phyloP scores from a whole-genome alignment of 2,797 vertebrate genomes.

The Crocidura indochinensis region DNA sequence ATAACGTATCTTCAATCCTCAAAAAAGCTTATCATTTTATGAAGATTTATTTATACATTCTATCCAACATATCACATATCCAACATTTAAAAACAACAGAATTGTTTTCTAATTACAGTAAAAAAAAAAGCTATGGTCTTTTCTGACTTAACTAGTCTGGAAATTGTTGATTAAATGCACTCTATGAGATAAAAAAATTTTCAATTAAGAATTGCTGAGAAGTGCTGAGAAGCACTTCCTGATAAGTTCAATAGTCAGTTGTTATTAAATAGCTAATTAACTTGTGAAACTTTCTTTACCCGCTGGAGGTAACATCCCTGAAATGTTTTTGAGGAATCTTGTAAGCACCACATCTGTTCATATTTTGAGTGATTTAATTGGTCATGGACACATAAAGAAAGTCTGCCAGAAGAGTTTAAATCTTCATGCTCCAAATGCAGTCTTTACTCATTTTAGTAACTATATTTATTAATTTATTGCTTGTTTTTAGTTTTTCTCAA shows the following conservation, averaged over 20 bases:
- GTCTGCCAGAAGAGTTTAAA: constrained; percentile 39
- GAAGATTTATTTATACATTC: constrained; percentile 9
- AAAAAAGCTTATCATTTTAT: not conserved
- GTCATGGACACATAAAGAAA: not conserved
- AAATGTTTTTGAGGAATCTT: constrained; percentile 62
- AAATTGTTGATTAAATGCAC: constrained; percentile 61
- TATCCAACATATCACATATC: not conserved
- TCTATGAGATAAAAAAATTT: constrained; percentile 55
- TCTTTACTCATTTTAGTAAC: not conserved
- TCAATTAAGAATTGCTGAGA: constrained; percentile 57
- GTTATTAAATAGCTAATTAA: constrained; percentile 64
- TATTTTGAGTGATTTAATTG: constrained; percentile 55
- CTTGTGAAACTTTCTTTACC: constrained; percentile 57
- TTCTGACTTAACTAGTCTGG: not conserved
- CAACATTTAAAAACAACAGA: not conserved
- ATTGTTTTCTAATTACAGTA: not conserved
- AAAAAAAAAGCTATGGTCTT: not conserved
- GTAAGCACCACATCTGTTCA: not conserved
- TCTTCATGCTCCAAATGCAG: not conserved
- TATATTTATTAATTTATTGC: too few relatives aligned
- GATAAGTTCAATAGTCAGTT: constrained; percentile 50
- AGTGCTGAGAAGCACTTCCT: constrained; percentile 51
- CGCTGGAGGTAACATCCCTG: constrained; percentile 21
- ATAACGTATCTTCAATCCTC: not conserved
- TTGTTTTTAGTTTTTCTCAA: too few relatives aligned